Base-by-base conservation (phyloP, 2,888 invertebrate genomes). In the Mylabris sibirica region DNA sequence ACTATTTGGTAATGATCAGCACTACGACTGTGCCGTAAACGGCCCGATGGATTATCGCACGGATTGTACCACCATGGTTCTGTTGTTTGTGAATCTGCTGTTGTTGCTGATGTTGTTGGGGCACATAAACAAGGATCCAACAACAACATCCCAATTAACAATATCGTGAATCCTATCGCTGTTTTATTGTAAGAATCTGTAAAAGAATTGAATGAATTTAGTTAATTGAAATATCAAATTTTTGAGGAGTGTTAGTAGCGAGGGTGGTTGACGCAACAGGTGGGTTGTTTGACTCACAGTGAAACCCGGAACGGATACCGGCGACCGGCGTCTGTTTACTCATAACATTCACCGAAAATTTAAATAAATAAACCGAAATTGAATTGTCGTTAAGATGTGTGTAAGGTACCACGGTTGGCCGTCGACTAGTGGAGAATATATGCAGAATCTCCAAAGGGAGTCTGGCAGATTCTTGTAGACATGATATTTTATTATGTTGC, bases 341-440 rank as follows among this genome's bases (percentile, higher is more conserved):
- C 35, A 30, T 60, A 17, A 35, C 26, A 30, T 17, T 26, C 26
- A 20, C 8, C 9, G n/a, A 30, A 22, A 60, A 20, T n/a, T 34
- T 3, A 9, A 20, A n/a, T 5, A 3, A 35, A 34, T 2, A 22
- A n/a, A n/a, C n/a, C n/a, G n/a, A 24, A 59, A 22, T 59, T 59
- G n/a, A 24, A 17, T 24, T 24, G 0, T 1, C 11, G 68, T 5
- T 1, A 77, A 77, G 78, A 74, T 75, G 77, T 75, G 77, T 75
- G 74, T 73, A 73, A 78, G 75, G 77, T 78, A 77, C 72, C 77
- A 75, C 79, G 78, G 77, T 74, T 76, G 76, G 74, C 72, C 74
- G 69, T 74, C 76, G 77, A 79, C 78, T 79, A 77, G 68, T 72
- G 75, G 72, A 75, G 76, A 76, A 77, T 76, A 77, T 76, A 77